These are phyloP conservation scores for Tragelaphus scriptus DNA, from an alignment of 2,113 vertebrate genomes.

Conservation along the genomic window DNA sequence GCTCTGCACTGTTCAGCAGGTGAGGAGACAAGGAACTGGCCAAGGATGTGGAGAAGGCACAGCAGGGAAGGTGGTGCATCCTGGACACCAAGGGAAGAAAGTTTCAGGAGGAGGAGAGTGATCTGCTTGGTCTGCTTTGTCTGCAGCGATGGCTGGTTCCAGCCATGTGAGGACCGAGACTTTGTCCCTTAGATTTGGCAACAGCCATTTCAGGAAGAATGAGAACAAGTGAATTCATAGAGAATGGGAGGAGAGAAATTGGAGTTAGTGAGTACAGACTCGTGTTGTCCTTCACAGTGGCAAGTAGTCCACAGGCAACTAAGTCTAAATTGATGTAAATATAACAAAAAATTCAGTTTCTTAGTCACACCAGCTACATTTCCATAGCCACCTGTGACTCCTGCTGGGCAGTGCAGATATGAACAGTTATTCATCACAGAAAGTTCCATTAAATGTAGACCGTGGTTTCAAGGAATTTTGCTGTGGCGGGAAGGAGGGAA, in stretches of 20 bases:
- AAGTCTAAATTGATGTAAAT: background rate
- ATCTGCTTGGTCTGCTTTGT: background rate
- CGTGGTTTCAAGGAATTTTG: background rate
- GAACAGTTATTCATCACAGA: background rate
- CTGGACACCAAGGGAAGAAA: background rate
- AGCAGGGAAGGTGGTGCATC: accelerated
- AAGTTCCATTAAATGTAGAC: background rate
- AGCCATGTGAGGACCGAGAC: background rate
- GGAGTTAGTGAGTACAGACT: background rate
- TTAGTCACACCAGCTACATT: background rate
- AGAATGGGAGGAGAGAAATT: background rate
- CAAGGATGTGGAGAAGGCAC: background rate
- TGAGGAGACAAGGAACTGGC: background rate
- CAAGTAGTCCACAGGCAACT: background rate
- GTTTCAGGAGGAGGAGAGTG: background rate
- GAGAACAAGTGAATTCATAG: background rate
- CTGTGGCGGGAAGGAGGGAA: background rate
- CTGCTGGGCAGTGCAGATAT: background rate
- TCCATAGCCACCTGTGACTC: background rate
- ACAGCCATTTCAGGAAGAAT: background rate
- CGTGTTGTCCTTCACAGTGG: background rate
- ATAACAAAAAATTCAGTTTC: background rate
- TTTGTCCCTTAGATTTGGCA: background rate
- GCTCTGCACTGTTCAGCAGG: background rate
- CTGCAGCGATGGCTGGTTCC: background rate